A percentile compares a stretch with the other conserved stretches of the same genome.
Evolutionary conservation across 2,113 vertebrate species (phyloP).

Genomic region (Aythya baeri): DNA sequence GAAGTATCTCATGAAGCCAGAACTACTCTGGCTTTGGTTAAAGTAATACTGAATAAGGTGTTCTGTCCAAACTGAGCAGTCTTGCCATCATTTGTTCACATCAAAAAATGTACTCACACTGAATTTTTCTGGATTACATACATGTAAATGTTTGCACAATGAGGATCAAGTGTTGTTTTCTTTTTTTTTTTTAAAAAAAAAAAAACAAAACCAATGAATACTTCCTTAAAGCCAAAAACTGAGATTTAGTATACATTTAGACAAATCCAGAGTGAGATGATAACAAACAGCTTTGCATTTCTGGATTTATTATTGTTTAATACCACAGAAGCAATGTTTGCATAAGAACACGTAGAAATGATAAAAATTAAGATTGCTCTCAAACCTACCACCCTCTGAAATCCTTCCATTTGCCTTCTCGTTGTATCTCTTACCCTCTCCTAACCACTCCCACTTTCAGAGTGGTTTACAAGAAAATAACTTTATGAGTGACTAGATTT

Average conservation of each 20-base stretch:
- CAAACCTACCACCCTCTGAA: neutral
- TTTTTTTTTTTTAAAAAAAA: neutral
- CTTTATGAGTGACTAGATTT: constrained; percentile 17
- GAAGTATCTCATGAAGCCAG: neutral
- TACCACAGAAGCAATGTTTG: neutral
- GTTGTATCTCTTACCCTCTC: neutral
- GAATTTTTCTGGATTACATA: neutral
- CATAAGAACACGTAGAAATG: neutral
- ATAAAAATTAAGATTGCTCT: neutral
- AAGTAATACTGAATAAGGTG: neutral
- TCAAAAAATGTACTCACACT: neutral
- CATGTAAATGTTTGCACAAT: neutral
- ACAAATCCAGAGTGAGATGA: neutral
- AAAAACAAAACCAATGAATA: neutral
- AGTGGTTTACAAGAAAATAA: neutral
- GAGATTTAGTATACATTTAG: neutral
- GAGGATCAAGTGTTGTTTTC: neutral
- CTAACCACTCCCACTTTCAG: neutral
- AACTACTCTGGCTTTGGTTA: neutral
- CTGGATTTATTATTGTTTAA: neutral
- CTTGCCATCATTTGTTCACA: neutral
- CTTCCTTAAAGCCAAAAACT: neutral
- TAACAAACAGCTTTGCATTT: neutral
- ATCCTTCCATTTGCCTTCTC: neutral
- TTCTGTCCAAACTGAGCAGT: neutral